Conservation (phyloP, 1,140 invertebrate genomes). For the Holotrichia oblita region DNA sequence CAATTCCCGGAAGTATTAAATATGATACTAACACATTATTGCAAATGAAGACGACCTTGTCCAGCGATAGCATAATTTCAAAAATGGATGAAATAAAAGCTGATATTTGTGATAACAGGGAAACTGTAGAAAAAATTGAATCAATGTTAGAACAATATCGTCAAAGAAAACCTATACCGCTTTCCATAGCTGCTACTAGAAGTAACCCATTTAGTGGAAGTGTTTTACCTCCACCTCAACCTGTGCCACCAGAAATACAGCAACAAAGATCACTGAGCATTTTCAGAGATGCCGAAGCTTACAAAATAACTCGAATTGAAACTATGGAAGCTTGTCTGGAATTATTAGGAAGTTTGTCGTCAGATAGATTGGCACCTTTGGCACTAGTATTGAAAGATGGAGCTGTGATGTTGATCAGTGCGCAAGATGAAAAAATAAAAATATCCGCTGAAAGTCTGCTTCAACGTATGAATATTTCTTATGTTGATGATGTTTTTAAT, state of each 20-base stretch:
- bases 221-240: conserved; percentile 65
- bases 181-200: conserved; percentile 44
- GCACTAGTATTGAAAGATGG: conserved; percentile 65
- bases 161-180: conserved; percentile 56
- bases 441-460: conserved; percentile 63
- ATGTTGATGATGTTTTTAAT: conserved; percentile 51
- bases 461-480: conserved; percentile 60
- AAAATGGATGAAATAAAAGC: conserved; percentile 18
- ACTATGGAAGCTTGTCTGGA: conserved; percentile 70
- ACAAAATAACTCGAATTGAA: conserved; percentile 66
- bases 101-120: conserved; percentile 42
- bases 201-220: conserved; percentile 65
- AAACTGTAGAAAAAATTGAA: conserved; percentile 50
- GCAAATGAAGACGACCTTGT: conserved; percentile 61
- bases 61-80: conserved; percentile 51
- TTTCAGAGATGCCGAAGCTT: conserved; percentile 73
- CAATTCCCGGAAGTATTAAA: conserved; percentile 53
- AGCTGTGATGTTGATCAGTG: conserved; percentile 63
- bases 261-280: conserved; percentile 80
- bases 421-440: conserved; percentile 62
- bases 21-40: conserved; percentile 63
- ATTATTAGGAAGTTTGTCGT: conserved; percentile 65
- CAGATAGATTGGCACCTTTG: conserved; percentile 65
- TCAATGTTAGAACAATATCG: conserved; percentile 52
- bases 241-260: conserved; percentile 76